Evolutionary conservation across 2,888 invertebrate species (phyloP), one percentile per base, ranked within the genome.

Genomic region (Chrysopilus asiliformis): DNA sequence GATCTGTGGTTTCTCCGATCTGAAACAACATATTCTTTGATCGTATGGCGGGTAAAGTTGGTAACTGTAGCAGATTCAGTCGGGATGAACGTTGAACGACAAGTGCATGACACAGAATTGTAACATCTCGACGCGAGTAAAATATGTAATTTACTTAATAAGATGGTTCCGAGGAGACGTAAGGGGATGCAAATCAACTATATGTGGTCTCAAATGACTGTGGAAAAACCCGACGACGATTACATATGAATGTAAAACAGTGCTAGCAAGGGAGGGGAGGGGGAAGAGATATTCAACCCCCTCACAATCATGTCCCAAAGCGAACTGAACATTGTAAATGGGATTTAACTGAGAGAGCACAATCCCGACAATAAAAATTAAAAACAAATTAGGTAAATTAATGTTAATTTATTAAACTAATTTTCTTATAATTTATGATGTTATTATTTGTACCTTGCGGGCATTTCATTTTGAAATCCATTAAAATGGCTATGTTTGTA

Each of bases 301-400:
- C 17, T 34, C 17, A 4, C 14, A n/a, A n/a, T 27, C 17, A 7
- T 34, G 26, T 16, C 17, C 14, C 12, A 18, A 20, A 14, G 9
- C 28, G 15, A 27, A 9, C 19, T 14, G 26, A 26, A 26, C 26
- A 26, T 26, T 14, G 14, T 26, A 12, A 5, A 26, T 7, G 13
- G 13, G 6, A 14, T 12, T 13, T 14, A 26, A 13, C 26, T 6
- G 26, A 7, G 6, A 5, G 26, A 26, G 14, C 12, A 26, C 26
- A 26, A 14, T n/a, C 16, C 15, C 29, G 15, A 15, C 15, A 12
- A 38, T 38, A 27, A 24, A 38, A 38, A 38, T 38, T 38, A 38
- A 38, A 38, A 38, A 38, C 38, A 43, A 43, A 43, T 43, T 43
- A 43, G 43, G 32, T 43, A 43, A 43, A 43, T 43, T 40, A 43